Base-by-base conservation (phyloP, 2,888 invertebrate genomes). In the Phalera bucephala region DNA sequence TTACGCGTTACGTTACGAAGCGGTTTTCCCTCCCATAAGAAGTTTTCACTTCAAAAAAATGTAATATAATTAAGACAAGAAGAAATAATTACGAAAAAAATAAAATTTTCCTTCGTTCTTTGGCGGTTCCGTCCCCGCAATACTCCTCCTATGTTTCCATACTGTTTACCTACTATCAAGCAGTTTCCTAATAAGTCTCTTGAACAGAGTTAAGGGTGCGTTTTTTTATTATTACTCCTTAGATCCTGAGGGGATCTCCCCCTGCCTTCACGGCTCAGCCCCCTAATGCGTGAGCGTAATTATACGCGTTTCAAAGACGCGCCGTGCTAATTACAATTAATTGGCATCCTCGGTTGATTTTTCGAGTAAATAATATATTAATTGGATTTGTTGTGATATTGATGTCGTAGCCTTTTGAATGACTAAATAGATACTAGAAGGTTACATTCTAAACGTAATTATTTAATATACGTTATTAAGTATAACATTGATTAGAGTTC, bases 271-370 rank as follows among this genome's bases (percentile, higher is more conserved):
- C 40, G 23, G 25, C 33, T 29, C 36, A 41, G 37, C 38, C 52
- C 58, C 47, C 40, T 53, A 60, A 46, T 52, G 45, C 47, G 42
- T 26, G 26, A 43, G 55, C 55, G 62, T 56, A 47, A 60, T 61
- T 57, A 61, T 54, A 55, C 46, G 51, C 54, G 52, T 46, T 49
- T 41, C 51, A 54, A 59, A 59, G 49, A 52, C 46, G 53, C 40
- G 37, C 40, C 46, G 47, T 61, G 58, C 52, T 57, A 61, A 59
- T 59, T 57, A 57, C 42, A 31, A 57, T 50, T 59, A 61, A 59
- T 59, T 59, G 58, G 47, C 46, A 39, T 45, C 45, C 45, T 34
- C 41, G 39, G 52, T 52, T 54, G 52, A 57, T 57, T 57, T 52
- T 47, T 49, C 32, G 39, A 36, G 39, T 41, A 52, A 44, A 35